phyloP scores from a whole-genome alignment of 2,113 vertebrate species.

The Pachycephala philippinensis region DNA sequence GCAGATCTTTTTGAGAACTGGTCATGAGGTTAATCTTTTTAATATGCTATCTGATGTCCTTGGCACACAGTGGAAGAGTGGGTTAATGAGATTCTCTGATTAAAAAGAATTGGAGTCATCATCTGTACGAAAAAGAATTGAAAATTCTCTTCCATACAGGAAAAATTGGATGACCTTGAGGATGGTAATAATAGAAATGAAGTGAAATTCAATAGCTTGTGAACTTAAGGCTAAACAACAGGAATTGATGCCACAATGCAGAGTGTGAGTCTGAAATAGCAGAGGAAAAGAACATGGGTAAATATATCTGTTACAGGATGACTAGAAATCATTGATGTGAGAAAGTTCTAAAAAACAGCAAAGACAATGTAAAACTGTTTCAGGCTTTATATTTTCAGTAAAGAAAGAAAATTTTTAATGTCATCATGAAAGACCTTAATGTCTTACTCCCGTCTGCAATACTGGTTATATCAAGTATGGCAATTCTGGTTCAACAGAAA shows the following conservation, averaged over 20 bases:
- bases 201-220: constrained; percentile 19
- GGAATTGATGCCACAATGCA: background rate
- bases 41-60: background rate
- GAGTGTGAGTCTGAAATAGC: background rate
- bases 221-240: constrained; percentile 11
- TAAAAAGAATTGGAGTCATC: background rate
- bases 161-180: constrained; percentile 23
- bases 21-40: constrained; percentile 15
- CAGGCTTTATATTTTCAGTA: background rate
- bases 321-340: background rate
- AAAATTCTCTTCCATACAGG: background rate
- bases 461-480: background rate
- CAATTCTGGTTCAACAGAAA: background rate
- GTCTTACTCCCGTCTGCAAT: background rate
- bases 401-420: background rate
- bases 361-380: background rate
- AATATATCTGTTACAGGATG: background rate
- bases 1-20: background rate
- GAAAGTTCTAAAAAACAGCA: background rate
- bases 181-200: background rate
- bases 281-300: background rate
- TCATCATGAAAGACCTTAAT: background rate
- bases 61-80: background rate
- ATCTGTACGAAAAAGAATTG: background rate
- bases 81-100: constrained; percentile 42